Conservation (phyloP, 2,797 vertebrate genomes). For the Sphaeramia orbicularis region DNA sequence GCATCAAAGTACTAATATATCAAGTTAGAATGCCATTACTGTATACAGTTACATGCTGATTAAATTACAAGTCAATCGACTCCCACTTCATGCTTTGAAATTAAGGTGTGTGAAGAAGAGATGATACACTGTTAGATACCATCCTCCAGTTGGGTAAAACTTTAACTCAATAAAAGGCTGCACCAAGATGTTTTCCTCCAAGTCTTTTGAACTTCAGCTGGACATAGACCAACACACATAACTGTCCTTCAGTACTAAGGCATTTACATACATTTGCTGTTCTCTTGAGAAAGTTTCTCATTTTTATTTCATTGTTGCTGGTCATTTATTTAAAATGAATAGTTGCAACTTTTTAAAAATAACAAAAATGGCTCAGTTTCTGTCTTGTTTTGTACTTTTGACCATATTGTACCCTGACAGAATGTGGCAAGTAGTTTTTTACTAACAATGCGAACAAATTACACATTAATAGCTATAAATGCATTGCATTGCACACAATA, state of each 20-base stretch:
- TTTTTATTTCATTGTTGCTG: no score
- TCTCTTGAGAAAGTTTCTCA: no score
- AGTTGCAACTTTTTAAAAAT: not conserved
- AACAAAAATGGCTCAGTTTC: no score
- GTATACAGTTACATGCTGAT: conserved; percentile 59
- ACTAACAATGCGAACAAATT: no score
- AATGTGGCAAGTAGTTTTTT: not conserved
- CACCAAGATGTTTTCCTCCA: not conserved
- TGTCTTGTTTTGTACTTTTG: not conserved
- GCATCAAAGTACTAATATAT: conserved; percentile 18
- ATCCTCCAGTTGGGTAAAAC: not conserved
- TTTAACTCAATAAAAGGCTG: conserved; percentile 40
- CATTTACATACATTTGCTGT: no score
- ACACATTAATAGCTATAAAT: not conserved
- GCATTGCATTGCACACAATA: conserved; percentile 38
- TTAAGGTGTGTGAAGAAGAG: conserved; percentile 19
- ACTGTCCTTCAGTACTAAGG: no score
- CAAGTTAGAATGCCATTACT: conserved; percentile 59
- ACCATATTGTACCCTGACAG: not conserved
- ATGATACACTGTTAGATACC: not conserved
- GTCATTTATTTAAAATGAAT: no score
- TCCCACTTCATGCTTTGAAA: not conserved
- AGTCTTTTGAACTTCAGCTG: no score
- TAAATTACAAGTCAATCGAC: conserved; percentile 34
- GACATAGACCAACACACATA: no score